Conservation (phyloP, 1,140 invertebrate species). For the Tetramorium alpestre region DNA sequence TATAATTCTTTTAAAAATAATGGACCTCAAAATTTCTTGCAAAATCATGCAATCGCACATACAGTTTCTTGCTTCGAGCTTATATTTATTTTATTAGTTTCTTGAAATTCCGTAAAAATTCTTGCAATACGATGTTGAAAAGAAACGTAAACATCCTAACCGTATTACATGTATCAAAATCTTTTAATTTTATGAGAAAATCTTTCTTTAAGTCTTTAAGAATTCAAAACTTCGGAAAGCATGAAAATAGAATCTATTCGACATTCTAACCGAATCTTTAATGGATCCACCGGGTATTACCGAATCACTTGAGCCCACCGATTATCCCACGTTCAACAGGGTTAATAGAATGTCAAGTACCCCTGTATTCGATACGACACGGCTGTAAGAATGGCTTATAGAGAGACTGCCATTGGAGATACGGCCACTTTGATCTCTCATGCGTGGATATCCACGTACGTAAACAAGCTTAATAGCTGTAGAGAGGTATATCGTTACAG, state of each 20-base stretch:
- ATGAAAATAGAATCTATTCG: neutral
- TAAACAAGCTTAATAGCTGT: conserved; percentile 70
- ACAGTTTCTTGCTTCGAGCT: neutral
- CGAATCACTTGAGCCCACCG: neutral
- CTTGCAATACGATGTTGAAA: neutral
- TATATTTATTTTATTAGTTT: neutral
- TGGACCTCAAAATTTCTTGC: neutral
- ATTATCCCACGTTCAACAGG: conserved; percentile 28
- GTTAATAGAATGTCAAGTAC: conserved; percentile 49
- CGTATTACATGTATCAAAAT: neutral
- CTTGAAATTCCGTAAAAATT: conserved; percentile 5
- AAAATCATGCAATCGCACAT: neutral
- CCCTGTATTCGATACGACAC: conserved; percentile 1
- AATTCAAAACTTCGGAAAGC: neutral
- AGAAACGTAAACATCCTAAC: neutral
- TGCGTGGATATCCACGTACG: conserved; percentile 33
- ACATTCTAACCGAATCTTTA: neutral
- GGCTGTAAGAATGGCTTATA: conserved; percentile 27
- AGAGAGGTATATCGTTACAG: conserved; percentile 4
- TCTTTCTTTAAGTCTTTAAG: neutral
- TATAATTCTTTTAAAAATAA: neutral
- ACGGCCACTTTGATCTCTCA: conserved; percentile 15
- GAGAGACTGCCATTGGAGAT: conserved; percentile 22
- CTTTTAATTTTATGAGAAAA: neutral
- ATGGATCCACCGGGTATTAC: neutral